These are phyloP conservation scores for Gobiocypris rarus DNA, from an alignment of 2,113 vertebrate genomes.

Conservation along the genomic window DNA sequence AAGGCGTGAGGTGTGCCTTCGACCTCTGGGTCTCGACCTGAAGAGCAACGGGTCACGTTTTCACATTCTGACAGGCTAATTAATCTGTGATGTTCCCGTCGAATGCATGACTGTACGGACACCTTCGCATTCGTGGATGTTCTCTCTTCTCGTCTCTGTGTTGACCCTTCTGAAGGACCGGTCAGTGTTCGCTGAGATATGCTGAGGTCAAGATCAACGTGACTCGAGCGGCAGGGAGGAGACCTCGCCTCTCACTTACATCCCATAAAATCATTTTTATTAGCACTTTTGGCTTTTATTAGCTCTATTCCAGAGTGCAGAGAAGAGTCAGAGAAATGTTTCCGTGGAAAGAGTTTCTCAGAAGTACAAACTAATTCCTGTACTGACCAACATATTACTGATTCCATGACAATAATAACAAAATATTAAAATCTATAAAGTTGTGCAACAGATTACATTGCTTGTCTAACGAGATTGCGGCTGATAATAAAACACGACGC, in stretches of 20 bases:
- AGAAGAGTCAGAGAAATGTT: conserved; percentile 60
- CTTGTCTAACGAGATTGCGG: conserved; percentile 11
- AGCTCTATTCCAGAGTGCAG: conserved; percentile 55
- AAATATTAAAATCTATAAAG: conserved; percentile 7
- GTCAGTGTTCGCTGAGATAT: conserved; percentile 46
- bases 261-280: conserved; percentile 77
- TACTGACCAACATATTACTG: too few relatives aligned
- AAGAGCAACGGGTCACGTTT: not conserved
- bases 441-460: not conserved
- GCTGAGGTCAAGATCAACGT: conserved; percentile 54
- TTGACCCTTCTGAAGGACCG: not conserved
- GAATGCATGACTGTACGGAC: not conserved
- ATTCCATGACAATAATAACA: not conserved
- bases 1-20: conserved; percentile 63
- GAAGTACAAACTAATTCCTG: not conserved
- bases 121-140: too few relatives aligned
- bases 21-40: conserved; percentile 31
- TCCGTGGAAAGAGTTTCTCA: conserved; percentile 51
- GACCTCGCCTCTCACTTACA: conserved; percentile 59
- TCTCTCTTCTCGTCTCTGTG: too few relatives aligned
- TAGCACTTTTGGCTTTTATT: conserved; percentile 71
- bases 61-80: too few relatives aligned
- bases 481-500: not conserved
- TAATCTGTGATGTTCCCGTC: not conserved
- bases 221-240: conserved; percentile 63